A percentile compares a stretch with the other conserved stretches of the same genome.
These are phyloP conservation scores for Halichoeres trimaculatus DNA, from an alignment of 2,113 vertebrate genomes.

Conservation along the genomic window DNA sequence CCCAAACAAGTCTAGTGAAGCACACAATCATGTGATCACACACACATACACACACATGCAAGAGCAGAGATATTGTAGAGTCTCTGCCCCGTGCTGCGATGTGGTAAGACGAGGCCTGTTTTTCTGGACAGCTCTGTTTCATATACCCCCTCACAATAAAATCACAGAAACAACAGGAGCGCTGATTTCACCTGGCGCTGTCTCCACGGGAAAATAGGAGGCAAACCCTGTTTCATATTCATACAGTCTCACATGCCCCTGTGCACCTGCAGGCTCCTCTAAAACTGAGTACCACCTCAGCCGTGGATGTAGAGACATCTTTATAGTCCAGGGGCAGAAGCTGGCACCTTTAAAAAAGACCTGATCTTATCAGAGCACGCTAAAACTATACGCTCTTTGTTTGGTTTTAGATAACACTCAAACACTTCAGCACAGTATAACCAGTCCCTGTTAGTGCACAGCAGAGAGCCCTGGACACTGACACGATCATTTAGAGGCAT, in stretches of 20 bases:
- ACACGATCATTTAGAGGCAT: conserved; percentile 12
- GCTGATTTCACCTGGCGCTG: neutral
- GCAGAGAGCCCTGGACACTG: neutral
- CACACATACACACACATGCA: conserved; percentile 1
- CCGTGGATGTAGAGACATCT: neutral
- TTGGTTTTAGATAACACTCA: neutral
- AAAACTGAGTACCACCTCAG: neutral
- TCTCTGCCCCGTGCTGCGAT: neutral
- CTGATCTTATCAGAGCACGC: neutral
- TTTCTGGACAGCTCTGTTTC: conserved; percentile 8
- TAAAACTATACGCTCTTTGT: neutral
- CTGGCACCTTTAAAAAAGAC: neutral
- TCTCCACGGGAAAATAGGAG: neutral
- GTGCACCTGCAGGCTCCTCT: neutral
- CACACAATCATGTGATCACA: conserved; percentile 14
- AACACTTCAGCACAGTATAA: neutral
- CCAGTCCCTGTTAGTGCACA: neutral
- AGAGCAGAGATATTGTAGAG: conserved; percentile 6
- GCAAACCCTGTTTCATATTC: conserved; percentile 6
- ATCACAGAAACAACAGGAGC: neutral
- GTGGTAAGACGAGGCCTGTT: neutral
- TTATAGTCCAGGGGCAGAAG: conserved; percentile 1
- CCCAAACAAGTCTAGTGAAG: conserved; percentile 35
- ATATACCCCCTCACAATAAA: neutral
- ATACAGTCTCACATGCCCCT: neutral